phyloP scores from a whole-genome alignment of 2,113 vertebrate genomes.

The Pollachius pollachius region DNA sequence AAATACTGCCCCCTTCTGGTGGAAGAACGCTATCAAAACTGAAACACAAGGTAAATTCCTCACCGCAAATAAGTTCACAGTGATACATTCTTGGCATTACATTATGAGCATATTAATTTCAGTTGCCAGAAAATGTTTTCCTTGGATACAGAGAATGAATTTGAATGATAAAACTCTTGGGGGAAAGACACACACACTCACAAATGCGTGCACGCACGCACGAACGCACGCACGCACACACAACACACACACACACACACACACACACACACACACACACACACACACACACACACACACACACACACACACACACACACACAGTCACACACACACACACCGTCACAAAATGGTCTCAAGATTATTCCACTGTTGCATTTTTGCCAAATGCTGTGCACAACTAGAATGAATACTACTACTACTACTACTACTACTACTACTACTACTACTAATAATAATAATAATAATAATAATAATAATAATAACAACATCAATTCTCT shows the following conservation, averaged over 20 bases:
- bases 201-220: background rate
- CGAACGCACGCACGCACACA: background rate
- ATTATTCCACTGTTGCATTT: no score
- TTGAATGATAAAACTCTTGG: slow-evolving; percentile 17
- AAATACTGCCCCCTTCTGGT: slow-evolving; percentile 59
- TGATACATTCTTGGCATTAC: slow-evolving; percentile 23
- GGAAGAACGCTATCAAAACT: slow-evolving; percentile 21
- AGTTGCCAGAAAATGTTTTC: slow-evolving; percentile 4
- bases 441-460: no score
- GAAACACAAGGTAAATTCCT: slow-evolving; percentile 17
- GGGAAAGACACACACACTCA: background rate
- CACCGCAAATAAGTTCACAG: slow-evolving; percentile 35
- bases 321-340: slow-evolving; percentile 5
- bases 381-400: slow-evolving; percentile 15
- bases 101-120: slow-evolving; percentile 12
- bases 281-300: slow-evolving; percentile 1
- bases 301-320: slow-evolving; percentile 1
- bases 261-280: background rate
- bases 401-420: background rate
- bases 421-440: no score
- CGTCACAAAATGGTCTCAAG: slow-evolving; percentile 6
- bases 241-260: background rate
- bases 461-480: no score
- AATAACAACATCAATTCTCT: no score
- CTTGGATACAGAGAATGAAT: slow-evolving; percentile 12